These are phyloP conservation scores for Apotomis betuletana DNA, from an alignment of 2,888 invertebrate species.

Conservation along the genomic window DNA sequence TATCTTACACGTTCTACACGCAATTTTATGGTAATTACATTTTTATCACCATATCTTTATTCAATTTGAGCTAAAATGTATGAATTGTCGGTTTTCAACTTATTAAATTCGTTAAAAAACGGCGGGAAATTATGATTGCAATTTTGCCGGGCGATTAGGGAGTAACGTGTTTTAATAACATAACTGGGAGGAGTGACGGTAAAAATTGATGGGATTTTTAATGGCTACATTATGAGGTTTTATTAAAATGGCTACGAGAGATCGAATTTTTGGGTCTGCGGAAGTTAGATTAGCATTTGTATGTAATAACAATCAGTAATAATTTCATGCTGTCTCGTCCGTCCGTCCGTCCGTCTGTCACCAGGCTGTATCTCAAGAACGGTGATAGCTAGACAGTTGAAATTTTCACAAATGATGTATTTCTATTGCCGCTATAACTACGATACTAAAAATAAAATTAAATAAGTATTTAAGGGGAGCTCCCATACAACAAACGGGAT, in stretches of 20 bases:
- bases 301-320: too few relatives aligned
- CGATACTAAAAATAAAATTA: too few relatives aligned
- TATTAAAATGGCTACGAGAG: conserved; percentile 19
- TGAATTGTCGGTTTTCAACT: conserved; percentile 24
- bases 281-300: too few relatives aligned
- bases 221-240: conserved; percentile 35
- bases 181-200: conserved; percentile 6
- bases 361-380: too few relatives aligned
- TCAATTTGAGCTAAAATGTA: conserved; percentile 65
- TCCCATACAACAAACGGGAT: too few relatives aligned
- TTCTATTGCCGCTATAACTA: too few relatives aligned
- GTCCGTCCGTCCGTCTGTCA: too few relatives aligned
- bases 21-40: conserved; percentile 78
- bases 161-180: conserved; percentile 25
- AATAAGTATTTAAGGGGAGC: too few relatives aligned
- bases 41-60: conserved; percentile 76
- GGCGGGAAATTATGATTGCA: conserved; percentile 30
- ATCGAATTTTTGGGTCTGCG: conserved; percentile 8
- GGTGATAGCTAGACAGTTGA: too few relatives aligned
- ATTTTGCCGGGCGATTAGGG: conserved; percentile 30
- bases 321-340: too few relatives aligned
- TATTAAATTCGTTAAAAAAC: conserved; percentile 33
- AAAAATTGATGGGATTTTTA: conserved; percentile 37
- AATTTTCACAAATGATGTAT: too few relatives aligned
- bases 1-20: conserved; percentile 56